These are phyloP conservation scores for Tetragonula clypearis DNA, from an alignment of 1,140 invertebrate species.

Conservation along the genomic window DNA sequence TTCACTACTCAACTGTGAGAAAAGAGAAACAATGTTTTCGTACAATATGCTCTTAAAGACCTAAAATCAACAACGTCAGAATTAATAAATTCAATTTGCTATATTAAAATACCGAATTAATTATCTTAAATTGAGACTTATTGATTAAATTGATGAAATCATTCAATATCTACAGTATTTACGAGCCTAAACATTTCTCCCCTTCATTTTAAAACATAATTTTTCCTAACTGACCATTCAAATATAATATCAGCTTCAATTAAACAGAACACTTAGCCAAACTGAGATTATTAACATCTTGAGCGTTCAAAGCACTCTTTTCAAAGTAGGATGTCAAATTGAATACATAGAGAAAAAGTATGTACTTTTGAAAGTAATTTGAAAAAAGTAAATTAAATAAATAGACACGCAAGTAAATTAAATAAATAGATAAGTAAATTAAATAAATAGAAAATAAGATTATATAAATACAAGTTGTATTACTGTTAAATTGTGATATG, in stretches of 20 bases:
- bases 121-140: neutral
- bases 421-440: neutral
- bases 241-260: neutral
- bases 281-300: neutral
- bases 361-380: neutral
- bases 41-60: neutral
- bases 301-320: neutral
- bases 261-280: neutral
- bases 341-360: neutral
- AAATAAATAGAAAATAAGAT: neutral
- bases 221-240: neutral
- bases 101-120: neutral
- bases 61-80: neutral
- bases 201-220: neutral
- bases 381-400: too few species aligned
- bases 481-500: neutral
- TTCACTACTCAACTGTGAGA: neutral
- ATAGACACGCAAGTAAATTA: neutral
- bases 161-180: neutral
- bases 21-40: neutral
- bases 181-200: neutral
- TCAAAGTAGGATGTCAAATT: neutral
- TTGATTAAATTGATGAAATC: neutral
- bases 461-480: constrained; percentile 19
- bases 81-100: neutral